Evolutionary conservation across 2,888 invertebrate species (phyloP), one percentile per base, ranked within the genome.

Genomic region (Cosmorhoe ocellata): DNA sequence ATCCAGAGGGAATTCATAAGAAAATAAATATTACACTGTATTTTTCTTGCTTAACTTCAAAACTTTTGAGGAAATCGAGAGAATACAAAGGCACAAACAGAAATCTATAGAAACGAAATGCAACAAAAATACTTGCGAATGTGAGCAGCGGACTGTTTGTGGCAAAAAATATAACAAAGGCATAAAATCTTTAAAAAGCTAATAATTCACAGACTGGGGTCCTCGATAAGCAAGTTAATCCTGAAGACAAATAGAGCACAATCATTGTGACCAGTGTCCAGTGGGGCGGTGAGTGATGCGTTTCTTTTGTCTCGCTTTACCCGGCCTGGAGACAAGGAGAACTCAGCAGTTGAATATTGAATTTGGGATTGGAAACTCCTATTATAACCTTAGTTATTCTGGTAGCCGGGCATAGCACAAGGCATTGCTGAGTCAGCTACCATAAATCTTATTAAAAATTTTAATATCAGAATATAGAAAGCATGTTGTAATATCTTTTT

Each of bases 201-300:
- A 66, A 53, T 53, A 46, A 40, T 28, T 47, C 46, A 33, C 28
- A 48, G 40, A 49, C 40, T 53, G 53, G 48, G 48, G 48, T 44
- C 32, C 62, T 67, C 74, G 85, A 84, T 87, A 87, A 87, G 83
- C 82, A 83, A 88, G 85, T 83, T 85, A 88, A 89, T 88, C 84
- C 84, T 42, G 63, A 87, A 86, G 85, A 88, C 81, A 86, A 86
- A 88, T 87, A 85, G 82, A 76, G 68, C 69, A 67, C 72, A 78
- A 78, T 79, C 86, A 82, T 80, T 81, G 80, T 75, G 70, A 69
- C 69, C 71, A 70, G 67, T 68, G 75, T 66, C 74, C 76, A 71
- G 67, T 59, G 74, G 81, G 74, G 77, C 72, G 73, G 83, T 85
- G 88, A 88, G 74, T 84, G 87, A 90, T 89, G 87, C 69, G 84